Evolutionary conservation across 1,140 invertebrate species (phyloP).

Genomic region (Eumaeus atala): DNA sequence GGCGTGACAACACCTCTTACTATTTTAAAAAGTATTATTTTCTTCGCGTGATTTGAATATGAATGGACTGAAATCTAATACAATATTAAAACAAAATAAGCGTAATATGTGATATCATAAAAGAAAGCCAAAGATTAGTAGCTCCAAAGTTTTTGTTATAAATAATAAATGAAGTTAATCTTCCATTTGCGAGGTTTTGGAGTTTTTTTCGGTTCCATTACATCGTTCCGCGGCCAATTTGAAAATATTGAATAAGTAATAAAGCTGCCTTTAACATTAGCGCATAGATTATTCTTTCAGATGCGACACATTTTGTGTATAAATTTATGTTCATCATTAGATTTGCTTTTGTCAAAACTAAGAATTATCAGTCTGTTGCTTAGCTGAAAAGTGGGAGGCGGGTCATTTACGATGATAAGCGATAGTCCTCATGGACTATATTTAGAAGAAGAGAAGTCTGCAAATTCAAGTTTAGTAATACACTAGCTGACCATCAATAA

Average conservation of each 20-base stretch:
- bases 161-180: constrained; percentile 56
- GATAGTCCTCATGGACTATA: too few species aligned
- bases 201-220: constrained; percentile 63
- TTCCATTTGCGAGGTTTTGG: constrained; percentile 52
- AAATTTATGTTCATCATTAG: neutral
- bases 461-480: too few species aligned
- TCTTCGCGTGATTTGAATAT: constrained; percentile 12
- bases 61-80: neutral
- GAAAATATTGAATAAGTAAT: constrained; percentile 68
- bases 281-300: constrained; percentile 34
- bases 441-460: too few species aligned
- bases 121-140: constrained; percentile 29
- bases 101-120: constrained; percentile 1
- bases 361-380: too few species aligned
- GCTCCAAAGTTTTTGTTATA: constrained; percentile 33
- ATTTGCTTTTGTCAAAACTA: too few species aligned
- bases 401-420: too few species aligned
- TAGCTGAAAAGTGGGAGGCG: too few species aligned
- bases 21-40: too few species aligned
- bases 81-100: too few species aligned
- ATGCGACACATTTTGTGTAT: constrained; percentile 18
- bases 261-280: constrained; percentile 48
- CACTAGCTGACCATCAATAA: too few species aligned
- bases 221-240: constrained; percentile 54
- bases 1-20: too few species aligned